These are phyloP conservation scores for Simalia tracyae DNA, from an alignment of 2,797 vertebrate species.

Conservation along the genomic window DNA sequence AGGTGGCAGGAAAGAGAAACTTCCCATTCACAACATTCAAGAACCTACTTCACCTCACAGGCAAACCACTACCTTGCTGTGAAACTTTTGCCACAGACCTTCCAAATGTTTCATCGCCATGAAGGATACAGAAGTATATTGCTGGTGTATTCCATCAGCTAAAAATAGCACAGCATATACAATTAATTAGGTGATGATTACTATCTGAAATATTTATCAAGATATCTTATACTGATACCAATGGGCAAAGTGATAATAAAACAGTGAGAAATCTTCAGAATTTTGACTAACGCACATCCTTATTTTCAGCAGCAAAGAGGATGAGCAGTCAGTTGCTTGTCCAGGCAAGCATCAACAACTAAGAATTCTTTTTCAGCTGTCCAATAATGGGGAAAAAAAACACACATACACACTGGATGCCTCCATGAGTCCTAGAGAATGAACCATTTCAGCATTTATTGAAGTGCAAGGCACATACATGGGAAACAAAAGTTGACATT, in stretches of 20 bases:
- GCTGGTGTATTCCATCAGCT: neutral
- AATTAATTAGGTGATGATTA: neutral
- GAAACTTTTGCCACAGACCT: neutral
- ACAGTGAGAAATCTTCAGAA: neutral
- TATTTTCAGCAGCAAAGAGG: neutral
- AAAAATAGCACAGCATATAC: neutral
- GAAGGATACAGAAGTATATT: neutral
- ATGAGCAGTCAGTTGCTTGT: neutral
- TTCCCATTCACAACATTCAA: neutral
- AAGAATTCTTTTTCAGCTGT: neutral
- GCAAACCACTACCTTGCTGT: neutral
- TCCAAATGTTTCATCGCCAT: neutral
- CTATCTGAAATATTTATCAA: slow-evolving; percentile 13
- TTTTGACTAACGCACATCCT: neutral
- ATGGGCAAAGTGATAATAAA: slow-evolving; percentile 7
- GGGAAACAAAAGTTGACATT: slow-evolving; percentile 49
- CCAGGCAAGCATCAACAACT: neutral
- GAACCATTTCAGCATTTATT: neutral
- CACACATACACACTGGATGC: slow-evolving; percentile 6
- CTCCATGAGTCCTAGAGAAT: neutral
- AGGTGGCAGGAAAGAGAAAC: neutral
- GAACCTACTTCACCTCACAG: neutral
- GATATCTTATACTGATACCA: neutral
- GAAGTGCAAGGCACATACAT: slow-evolving; percentile 45
- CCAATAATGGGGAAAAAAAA: neutral